A percentile compares a stretch with the other conserved stretches of the same genome.
phyloP scores from a whole-genome alignment of 2,113 vertebrate species.

The Ovibos moschatus region DNA sequence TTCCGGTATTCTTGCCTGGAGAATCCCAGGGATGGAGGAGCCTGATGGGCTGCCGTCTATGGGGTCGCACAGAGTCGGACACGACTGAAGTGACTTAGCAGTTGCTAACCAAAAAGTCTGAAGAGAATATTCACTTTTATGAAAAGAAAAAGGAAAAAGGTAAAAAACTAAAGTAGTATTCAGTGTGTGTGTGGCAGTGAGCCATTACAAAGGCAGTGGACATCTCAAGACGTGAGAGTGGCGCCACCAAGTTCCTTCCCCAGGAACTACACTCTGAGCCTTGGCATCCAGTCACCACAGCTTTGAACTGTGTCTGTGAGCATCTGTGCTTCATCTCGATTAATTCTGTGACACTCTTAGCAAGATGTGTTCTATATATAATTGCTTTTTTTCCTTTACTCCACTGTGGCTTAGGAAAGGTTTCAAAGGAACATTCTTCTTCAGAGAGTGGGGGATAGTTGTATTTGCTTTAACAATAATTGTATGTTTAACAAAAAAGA shows the following conservation, averaged over 20 bases:
- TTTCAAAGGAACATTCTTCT: neutral
- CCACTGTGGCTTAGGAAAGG: neutral
- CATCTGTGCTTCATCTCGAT: neutral
- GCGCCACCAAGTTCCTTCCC: rapidly evolving
- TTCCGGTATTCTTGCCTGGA: too few species aligned
- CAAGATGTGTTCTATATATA: neutral
- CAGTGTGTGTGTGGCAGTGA: neutral
- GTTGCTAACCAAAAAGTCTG: neutral
- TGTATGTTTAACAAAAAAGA: neutral
- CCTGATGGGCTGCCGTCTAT: too few species aligned
- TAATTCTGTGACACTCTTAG: neutral
- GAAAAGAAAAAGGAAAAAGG: neutral
- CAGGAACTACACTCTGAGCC: neutral
- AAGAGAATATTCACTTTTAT: neutral
- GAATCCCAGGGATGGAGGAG: too few species aligned
- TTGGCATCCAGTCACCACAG: neutral
- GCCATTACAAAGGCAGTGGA: neutral
- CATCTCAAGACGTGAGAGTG: neutral
- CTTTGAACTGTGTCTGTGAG: neutral
- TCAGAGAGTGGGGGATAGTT: neutral
- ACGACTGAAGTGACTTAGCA: too few species aligned
- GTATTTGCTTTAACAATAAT: constrained; percentile 32
- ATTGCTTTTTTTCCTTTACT: neutral
- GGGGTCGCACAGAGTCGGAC: too few species aligned
- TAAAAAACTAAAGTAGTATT: neutral